phyloP scores from a whole-genome alignment of 2,888 invertebrate species.

The Anthophora plumipes region DNA sequence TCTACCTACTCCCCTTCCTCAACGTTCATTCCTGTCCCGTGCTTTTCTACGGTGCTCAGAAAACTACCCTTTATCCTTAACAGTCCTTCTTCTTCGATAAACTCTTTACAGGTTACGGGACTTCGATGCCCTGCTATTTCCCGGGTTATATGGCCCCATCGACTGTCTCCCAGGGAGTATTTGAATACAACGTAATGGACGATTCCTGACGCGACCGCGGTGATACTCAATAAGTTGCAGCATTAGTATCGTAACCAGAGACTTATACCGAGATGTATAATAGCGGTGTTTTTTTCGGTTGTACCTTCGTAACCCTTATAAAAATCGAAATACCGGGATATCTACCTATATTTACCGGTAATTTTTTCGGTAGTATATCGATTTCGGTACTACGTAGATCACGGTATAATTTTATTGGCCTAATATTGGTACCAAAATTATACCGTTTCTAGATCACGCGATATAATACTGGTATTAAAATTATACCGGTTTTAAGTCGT shows the following conservation, averaged over 20 bases:
- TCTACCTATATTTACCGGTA: too few relatives aligned
- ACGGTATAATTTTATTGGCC: too few relatives aligned
- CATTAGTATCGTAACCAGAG: neutral
- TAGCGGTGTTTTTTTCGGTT: too few relatives aligned
- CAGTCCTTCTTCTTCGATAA: constrained; percentile 79
- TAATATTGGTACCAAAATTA: too few relatives aligned
- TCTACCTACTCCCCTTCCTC: neutral
- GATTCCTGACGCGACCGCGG: neutral
- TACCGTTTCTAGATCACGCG: too few relatives aligned
- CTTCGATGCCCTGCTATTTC: constrained; percentile 59
- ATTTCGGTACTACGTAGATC: too few relatives aligned
- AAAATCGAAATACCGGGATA: too few relatives aligned
- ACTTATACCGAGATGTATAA: too few relatives aligned
- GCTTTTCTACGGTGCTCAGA: constrained; percentile 69
- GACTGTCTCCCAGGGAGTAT: constrained; percentile 36
- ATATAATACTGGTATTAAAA: too few relatives aligned
- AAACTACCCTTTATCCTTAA: constrained; percentile 80
- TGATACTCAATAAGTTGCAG: constrained; percentile 28
- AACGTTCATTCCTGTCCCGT: constrained; percentile 28
- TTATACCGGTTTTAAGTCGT: too few relatives aligned
- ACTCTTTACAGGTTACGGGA: constrained; percentile 77
- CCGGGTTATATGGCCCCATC: constrained; percentile 44
- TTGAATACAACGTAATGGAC: constrained; percentile 50
- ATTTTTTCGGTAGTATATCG: too few relatives aligned
- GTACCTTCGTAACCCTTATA: too few relatives aligned